Evolutionary conservation across 1,140 invertebrate genomes (phyloP).

Genomic region (Anastrepha obliqua): DNA sequence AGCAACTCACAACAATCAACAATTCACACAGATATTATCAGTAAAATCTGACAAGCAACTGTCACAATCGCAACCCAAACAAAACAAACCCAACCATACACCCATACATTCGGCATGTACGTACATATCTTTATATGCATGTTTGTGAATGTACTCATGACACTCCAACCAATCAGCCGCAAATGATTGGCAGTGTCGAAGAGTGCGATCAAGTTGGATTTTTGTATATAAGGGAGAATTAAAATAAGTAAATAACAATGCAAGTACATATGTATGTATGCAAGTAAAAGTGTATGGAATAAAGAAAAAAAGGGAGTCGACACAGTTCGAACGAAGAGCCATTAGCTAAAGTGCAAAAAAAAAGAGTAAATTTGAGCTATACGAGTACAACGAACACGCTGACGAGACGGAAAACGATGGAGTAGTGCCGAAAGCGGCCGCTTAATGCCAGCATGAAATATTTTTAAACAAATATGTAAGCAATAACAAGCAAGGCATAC

Average conservation of each 20-base stretch:
- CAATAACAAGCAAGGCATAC: not conserved
- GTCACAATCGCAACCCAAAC: not conserved
- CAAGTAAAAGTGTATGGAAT: not conserved
- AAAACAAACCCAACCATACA: not conserved
- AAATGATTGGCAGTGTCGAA: conserved; percentile 7
- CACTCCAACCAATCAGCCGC: not conserved
- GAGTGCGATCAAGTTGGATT: not conserved
- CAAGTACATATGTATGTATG: not conserved
- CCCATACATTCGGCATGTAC: not conserved
- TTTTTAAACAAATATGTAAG: not conserved
- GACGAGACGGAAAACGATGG: not conserved
- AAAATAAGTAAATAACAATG: not conserved
- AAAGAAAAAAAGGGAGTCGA: not conserved
- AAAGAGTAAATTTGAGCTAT: not conserved
- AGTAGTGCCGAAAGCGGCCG: not conserved
- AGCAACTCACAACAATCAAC: conserved; percentile 6
- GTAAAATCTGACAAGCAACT: conserved; percentile 27
- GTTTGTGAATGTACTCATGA: not conserved
- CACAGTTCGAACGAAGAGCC: not conserved
- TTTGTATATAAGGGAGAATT: not conserved
- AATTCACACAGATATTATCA: not conserved
- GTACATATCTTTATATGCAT: not conserved
- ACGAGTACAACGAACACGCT: not conserved
- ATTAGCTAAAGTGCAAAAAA: not conserved
- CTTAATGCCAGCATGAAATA: no score